Base-by-base conservation (phyloP, 2,888 invertebrate genomes). In the Drosophila merina region DNA sequence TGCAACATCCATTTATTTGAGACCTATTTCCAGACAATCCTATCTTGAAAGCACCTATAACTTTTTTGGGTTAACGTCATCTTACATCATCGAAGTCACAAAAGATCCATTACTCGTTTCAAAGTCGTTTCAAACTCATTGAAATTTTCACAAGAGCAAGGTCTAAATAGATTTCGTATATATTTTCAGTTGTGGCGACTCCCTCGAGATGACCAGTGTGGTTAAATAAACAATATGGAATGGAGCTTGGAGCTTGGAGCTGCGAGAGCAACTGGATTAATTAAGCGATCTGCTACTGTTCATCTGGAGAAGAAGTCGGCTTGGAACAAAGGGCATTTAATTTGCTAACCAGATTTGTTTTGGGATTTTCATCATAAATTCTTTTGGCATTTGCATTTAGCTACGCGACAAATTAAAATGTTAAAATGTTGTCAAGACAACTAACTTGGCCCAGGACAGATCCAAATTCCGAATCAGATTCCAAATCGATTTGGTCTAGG, bases 151-250 rank as follows among this genome's bases (percentile, higher is more conserved):
- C 38, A 14, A 48, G 20, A 47, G 60, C 45, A 10, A 59, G 25
- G 59, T 59, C 44, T 50, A 72, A 69, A 40, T 14, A 71, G 26
- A 30, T 42, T 42, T 14, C 7, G 5, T 51, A 58, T 68, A 33
- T 79, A 70, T 59, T 88, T 88, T 72, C 78, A 90, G 89, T 63
- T 90, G 85, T 79, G 89, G 81, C 82, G 89, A 90, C 79, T 86
- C 90, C 59, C 79, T 86, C 74, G 88, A 89, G 82, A 76, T 86
- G 72, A 72, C 81, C 76, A 79, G 79, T 77, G 76, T 77, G 74
- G 81, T 86, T 60, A 86, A 83, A 64, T 73, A 80, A 70, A 85
- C 68, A 52, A 52, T 33, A 44, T 25, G 33, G 14, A 57, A 30
- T 14, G 10, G 62, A 62, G 60, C 68, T 64, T 14, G 10, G 62